phyloP scores from a whole-genome alignment of 2,797 vertebrate species.

The Amazonetta brasiliensis region DNA sequence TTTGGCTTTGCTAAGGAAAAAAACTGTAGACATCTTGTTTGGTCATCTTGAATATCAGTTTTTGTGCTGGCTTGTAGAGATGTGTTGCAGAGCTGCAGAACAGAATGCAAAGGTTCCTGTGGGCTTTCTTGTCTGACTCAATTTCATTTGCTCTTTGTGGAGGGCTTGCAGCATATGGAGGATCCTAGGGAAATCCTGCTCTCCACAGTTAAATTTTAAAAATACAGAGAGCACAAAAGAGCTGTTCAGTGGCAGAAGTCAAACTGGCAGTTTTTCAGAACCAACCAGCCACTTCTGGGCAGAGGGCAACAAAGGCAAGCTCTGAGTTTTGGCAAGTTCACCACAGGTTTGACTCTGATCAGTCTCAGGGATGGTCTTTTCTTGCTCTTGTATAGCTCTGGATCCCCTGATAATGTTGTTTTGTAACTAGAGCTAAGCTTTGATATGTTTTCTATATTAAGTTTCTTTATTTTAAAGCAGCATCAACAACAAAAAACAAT shows the following conservation, averaged over 20 bases:
- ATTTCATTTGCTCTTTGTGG: not conserved
- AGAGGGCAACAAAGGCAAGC: not conserved
- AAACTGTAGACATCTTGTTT: not conserved
- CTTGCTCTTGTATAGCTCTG: not conserved
- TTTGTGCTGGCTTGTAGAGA: not conserved
- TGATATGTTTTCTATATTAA: not conserved
- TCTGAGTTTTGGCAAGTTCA: not conserved
- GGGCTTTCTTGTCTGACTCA: not conserved
- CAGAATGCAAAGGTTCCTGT: not conserved
- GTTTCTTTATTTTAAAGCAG: not conserved
- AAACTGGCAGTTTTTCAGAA: not conserved
- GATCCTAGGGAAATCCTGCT: not conserved
- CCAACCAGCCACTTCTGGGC: rapidly evolving
- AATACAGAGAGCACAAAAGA: not conserved
- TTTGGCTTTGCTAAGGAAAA: not conserved
- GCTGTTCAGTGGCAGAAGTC: not conserved
- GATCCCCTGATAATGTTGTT: not conserved
- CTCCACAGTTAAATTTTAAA: not conserved
- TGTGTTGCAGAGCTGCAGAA: not conserved
- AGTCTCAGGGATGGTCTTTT: not conserved
- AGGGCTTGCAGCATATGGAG: rapidly evolving
- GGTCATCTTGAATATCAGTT: slow-evolving; percentile 11
- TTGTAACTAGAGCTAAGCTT: not conserved
- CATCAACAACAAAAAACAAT: not conserved
- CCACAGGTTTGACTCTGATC: not conserved